A percentile compares a stretch with the other conserved stretches of the same genome.
Conservation (phyloP, 2,888 invertebrate genomes). For the Thymelicus lineola region DNA sequence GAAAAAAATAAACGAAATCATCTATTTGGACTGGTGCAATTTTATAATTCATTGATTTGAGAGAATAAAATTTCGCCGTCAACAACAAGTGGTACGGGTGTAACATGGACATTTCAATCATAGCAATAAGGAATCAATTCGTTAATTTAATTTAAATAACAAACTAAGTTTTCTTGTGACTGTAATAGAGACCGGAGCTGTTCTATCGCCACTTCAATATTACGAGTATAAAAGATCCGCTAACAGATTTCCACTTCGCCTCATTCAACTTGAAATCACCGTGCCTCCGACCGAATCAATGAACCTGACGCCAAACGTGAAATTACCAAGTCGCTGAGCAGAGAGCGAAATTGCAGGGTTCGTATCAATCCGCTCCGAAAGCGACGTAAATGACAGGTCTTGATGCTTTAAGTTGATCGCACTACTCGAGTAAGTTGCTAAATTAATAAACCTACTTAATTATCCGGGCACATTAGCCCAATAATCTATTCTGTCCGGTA, state of each 20-base stretch:
- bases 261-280: conserved; percentile 8
- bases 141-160: too few relatives aligned
- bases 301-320: conserved; percentile 41
- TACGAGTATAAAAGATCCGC: conserved; percentile 9
- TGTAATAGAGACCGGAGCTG: not conserved
- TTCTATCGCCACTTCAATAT: not conserved
- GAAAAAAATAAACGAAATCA: too few relatives aligned
- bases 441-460: not conserved
- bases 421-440: conserved; percentile 3
- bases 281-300: conserved; percentile 18
- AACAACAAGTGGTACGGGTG: too few relatives aligned
- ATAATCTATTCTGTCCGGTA: too few relatives aligned
- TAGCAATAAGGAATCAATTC: too few relatives aligned
- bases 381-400: conserved; percentile 13
- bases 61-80: too few relatives aligned
- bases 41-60: too few relatives aligned
- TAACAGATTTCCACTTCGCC: conserved; percentile 17
- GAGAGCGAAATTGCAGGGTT: conserved; percentile 67
- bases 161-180: too few relatives aligned
- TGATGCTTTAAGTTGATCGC: not conserved
- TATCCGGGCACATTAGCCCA: too few relatives aligned
- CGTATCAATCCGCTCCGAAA: conserved; percentile 60
- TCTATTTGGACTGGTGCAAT: too few relatives aligned
- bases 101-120: too few relatives aligned
- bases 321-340: conserved; percentile 56